phyloP scores from a whole-genome alignment of 2,888 invertebrate genomes.

The Timema podura region DNA sequence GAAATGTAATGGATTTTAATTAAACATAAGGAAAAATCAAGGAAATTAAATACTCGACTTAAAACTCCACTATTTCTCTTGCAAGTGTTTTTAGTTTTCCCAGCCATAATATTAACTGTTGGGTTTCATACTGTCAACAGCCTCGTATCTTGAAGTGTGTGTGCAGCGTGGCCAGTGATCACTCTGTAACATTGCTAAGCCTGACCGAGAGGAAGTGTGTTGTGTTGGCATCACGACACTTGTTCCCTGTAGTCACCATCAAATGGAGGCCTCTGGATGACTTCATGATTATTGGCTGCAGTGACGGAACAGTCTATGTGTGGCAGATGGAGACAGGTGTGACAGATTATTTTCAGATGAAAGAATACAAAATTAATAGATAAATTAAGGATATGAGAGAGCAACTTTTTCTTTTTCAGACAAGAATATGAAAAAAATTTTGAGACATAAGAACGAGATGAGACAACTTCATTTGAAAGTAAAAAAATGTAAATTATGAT shows the following conservation, averaged over 20 bases:
- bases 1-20: too few species aligned
- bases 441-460: too few species aligned
- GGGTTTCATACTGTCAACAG: constrained; percentile 52
- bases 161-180: constrained; percentile 95
- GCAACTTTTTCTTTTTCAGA: too few species aligned
- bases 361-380: too few species aligned
- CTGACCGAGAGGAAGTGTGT: constrained; percentile 91
- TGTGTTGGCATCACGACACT: constrained; percentile 87
- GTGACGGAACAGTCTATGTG: constrained; percentile 96
- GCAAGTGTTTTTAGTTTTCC: too few species aligned
- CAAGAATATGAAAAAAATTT: too few species aligned
- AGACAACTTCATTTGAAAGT: too few species aligned
- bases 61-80: too few species aligned
- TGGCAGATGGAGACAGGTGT: constrained; percentile 98
- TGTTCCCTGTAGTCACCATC: constrained; percentile 92
- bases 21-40: too few species aligned
- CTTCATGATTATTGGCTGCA: constrained; percentile 95
- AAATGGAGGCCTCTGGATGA: constrained; percentile 97
- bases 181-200: constrained; percentile 92
- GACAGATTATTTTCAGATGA: constrained; percentile 4
- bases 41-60: too few species aligned
- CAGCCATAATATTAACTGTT: not conserved
- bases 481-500: too few species aligned
- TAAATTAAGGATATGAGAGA: too few species aligned
- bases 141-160: constrained; percentile 88